Evolutionary conservation across 2,113 vertebrate species (phyloP), one percentile per base, ranked within the genome.

Genomic region (Scomber scombrus): DNA sequence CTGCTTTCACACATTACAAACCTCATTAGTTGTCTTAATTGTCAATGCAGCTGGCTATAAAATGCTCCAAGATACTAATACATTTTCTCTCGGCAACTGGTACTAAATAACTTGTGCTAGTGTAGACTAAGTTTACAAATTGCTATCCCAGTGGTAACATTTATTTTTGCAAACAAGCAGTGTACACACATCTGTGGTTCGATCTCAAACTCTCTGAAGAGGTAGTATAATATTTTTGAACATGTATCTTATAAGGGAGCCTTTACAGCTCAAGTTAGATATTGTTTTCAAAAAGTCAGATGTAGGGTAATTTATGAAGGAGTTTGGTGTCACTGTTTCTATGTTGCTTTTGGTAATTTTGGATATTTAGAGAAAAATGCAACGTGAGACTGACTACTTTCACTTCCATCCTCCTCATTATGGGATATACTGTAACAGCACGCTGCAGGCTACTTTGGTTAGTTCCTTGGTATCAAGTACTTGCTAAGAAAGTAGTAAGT

Each of bases 321-420:
- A 80, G 34, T 70, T 49, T 43, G 15, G 72, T 82, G 58, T 76
- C 75, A 64, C 61, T 69, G 63, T 68, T 23, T 54, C 40, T 64
- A 52, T 57, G 82, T 78, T 80, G 64, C 50, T 80, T 34, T 62
- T 75, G 65, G 69, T 73, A 60, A 71, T 47, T 66, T 50, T 79
- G 58, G 60, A 62, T 80, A 2, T 73, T 85, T 55, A n/a, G 68
- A 19, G 60, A 71, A 82, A 65, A 54, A 57, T 5, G 29, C 46
- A 61, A 78, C 12, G 1, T 49, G 63, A 66, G 49, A 73, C 57
- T 1, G 43, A 65, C 57, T 78, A 56, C 15, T 40, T 45, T 78
- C 29, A 40, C 60, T 77, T 60, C 60, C 0, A 0, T 72, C 62
- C 45, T 64, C 19, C 43, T 60, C 43, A 23, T 71, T 55, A 5